These are phyloP conservation scores for Sycobia sp. DNA, from an alignment of 1,140 invertebrate genomes.

Conservation along the genomic window DNA sequence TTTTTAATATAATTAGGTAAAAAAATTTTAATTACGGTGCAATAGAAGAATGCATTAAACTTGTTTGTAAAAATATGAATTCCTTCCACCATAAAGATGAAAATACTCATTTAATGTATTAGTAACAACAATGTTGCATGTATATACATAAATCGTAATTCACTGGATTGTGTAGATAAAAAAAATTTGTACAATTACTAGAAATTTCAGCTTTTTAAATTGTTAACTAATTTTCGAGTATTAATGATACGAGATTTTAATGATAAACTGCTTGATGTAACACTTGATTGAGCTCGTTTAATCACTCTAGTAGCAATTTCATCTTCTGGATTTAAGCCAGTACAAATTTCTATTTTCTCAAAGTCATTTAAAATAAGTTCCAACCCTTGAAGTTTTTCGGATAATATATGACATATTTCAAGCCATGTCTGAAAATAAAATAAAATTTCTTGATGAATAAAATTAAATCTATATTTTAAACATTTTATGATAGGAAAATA, in stretches of 20 bases:
- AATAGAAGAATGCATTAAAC: conserved; percentile 13
- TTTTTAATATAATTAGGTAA: conserved; percentile 23
- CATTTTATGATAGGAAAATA: no score
- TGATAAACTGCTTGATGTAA: conserved; percentile 52
- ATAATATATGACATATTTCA: conserved; percentile 46
- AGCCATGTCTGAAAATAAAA: conserved; percentile 48
- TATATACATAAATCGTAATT: conserved; percentile 42
- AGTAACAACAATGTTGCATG: conserved; percentile 39
- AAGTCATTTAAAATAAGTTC: conserved; percentile 48
- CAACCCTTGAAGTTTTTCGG: conserved; percentile 48
- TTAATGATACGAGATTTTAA: conserved; percentile 49
- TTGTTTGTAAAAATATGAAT: conserved; percentile 21
- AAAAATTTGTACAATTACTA: conserved; percentile 47
- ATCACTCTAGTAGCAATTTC: conserved; percentile 40
- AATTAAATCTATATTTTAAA: no score
- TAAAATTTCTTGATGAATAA: neutral
- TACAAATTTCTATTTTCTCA: conserved; percentile 48
- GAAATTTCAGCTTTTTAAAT: conserved; percentile 56
- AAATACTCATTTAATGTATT: conserved; percentile 19
- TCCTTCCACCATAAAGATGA: conserved; percentile 20
- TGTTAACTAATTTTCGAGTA: conserved; percentile 55
- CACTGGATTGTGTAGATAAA: conserved; percentile 43
- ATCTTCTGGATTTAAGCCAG: conserved; percentile 43
- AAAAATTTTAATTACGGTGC: conserved; percentile 21
- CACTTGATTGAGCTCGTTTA: conserved; percentile 49